Base-by-base conservation (phyloP, 2,113 vertebrate species). In the Apodemus speciosus region DNA sequence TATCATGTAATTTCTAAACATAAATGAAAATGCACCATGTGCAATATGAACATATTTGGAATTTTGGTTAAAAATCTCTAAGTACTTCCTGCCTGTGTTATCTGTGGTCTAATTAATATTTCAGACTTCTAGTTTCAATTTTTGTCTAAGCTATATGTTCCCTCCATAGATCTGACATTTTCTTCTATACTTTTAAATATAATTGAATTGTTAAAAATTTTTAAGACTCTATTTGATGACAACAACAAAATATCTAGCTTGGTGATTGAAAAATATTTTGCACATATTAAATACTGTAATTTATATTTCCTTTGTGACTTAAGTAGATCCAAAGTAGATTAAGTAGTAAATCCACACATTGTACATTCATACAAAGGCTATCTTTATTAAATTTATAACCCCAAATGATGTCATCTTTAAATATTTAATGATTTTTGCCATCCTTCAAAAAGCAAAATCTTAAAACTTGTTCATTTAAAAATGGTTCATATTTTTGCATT, bases 301-400 rank as follows among this genome's bases (percentile, higher is more conserved):
- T 89, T 77, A 15, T 92, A 9, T 66, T 87, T 92, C 43, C 35
- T 79, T 87, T 27, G 1, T 73, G 30, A 88, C 76, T 85, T 95
- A 84, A 73, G 4, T 35, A 51, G 27, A 58, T 3, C 43, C 43
- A 46, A 46, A 46, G 43, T 46, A 46, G 43, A 46, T 46, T 46
- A 46, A 46, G 43, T 46, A 46, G 43, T 51, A 66, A 90, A 56
- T 53, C n/a, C 20, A 32, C 8, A 80, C 0, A 64, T 75, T 88
- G 85, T 11, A 81, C 6, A 76, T 51, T 80, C 11, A 38, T 77
- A 76, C 3, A 18, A 27, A 38, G 58, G n/a, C 3, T 0, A 62
- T 88, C 13, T 14, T 88, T 90, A 88, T 20, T 62, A 76, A 66
- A 69, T 73, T 72, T 88, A 72, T 95, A 35, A 58, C 2, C 69